Evolutionary conservation across 2,888 invertebrate genomes (phyloP).

Genomic region (Pelosia muscerda): DNA sequence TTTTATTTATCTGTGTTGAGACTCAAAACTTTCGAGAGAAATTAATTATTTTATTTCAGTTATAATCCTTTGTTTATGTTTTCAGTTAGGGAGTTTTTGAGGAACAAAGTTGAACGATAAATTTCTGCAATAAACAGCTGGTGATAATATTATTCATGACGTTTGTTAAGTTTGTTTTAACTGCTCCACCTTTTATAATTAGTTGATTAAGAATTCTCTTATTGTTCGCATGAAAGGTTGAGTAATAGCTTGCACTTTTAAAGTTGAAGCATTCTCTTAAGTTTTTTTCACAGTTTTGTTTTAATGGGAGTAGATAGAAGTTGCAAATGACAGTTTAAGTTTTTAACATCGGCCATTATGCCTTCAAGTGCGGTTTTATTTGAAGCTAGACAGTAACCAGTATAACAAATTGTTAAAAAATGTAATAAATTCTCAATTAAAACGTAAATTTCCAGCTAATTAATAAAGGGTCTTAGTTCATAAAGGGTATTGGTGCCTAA

Average conservation of each 20-base stretch:
- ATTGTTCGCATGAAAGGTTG: slow-evolving; percentile 53
- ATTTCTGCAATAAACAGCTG: slow-evolving; percentile 80
- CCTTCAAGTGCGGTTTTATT: slow-evolving; percentile 10
- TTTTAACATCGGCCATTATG: slow-evolving; percentile 18
- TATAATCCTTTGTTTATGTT: slow-evolving; percentile 79
- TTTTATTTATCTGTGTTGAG: neutral
- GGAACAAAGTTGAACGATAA: slow-evolving; percentile 77
- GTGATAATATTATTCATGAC: slow-evolving; percentile 79
- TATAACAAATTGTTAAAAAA: neutral
- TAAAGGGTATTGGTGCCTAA: too few species aligned
- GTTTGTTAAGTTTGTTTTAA: slow-evolving; percentile 80
- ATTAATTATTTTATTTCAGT: slow-evolving; percentile 73
- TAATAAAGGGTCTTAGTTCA: too few species aligned
- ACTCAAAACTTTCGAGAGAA: slow-evolving; percentile 54
- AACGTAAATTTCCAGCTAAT: too few species aligned
- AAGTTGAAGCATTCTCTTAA: slow-evolving; percentile 36
- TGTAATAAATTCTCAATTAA: neutral
- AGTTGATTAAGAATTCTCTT: slow-evolving; percentile 71
- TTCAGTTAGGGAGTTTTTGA: slow-evolving; percentile 78
- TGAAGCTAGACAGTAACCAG: slow-evolving; percentile 9
- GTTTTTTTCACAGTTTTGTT: slow-evolving; percentile 40
- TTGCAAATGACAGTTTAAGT: slow-evolving; percentile 22
- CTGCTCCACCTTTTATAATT: slow-evolving; percentile 74
- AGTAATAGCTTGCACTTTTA: slow-evolving; percentile 53
- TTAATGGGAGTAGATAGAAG: slow-evolving; percentile 35